phyloP scores from a whole-genome alignment of 2,888 invertebrate species.

The Rhingia campestris region DNA sequence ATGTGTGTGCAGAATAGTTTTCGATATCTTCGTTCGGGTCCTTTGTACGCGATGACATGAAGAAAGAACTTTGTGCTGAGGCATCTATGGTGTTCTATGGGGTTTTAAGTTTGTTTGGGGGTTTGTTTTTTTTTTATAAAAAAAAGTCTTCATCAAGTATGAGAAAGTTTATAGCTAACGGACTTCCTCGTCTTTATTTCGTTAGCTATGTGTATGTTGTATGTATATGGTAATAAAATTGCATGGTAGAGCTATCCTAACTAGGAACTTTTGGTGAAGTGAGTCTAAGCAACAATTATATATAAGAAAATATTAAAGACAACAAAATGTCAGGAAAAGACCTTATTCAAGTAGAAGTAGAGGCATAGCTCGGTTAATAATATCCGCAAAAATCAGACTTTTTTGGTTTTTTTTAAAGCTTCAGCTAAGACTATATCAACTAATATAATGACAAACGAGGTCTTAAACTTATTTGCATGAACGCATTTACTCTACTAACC shows the following conservation, averaged over 20 bases:
- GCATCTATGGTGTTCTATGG: slow-evolving; percentile 16
- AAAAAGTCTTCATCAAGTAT: slow-evolving; percentile 35
- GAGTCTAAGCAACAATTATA: too few species aligned
- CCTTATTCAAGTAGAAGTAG: too few species aligned
- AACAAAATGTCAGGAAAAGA: too few species aligned
- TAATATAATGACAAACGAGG: too few species aligned
- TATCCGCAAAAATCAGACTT: too few species aligned
- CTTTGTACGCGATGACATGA: slow-evolving; percentile 58
- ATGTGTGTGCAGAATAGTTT: slow-evolving; percentile 58
- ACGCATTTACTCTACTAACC: too few species aligned
- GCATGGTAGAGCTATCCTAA: background rate
- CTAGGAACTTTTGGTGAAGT: background rate
- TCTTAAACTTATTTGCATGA: too few species aligned
- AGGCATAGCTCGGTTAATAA: too few species aligned
- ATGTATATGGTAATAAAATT: background rate
- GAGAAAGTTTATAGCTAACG: slow-evolving; percentile 44
- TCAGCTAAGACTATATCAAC: too few species aligned
- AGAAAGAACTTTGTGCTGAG: slow-evolving; percentile 35
- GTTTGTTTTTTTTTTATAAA: slow-evolving; percentile 4
- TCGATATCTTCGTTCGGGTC: slow-evolving; percentile 48
- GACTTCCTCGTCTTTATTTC: slow-evolving; percentile 58
- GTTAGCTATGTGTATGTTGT: background rate
- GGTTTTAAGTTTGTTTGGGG: slow-evolving; percentile 15
- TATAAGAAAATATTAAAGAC: too few species aligned
- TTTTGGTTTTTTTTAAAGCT: too few species aligned